A percentile compares a stretch with the other conserved stretches of the same genome.
phyloP scores from a whole-genome alignment of 2,113 vertebrate species.

The Tretioscincus oriximinensis region DNA sequence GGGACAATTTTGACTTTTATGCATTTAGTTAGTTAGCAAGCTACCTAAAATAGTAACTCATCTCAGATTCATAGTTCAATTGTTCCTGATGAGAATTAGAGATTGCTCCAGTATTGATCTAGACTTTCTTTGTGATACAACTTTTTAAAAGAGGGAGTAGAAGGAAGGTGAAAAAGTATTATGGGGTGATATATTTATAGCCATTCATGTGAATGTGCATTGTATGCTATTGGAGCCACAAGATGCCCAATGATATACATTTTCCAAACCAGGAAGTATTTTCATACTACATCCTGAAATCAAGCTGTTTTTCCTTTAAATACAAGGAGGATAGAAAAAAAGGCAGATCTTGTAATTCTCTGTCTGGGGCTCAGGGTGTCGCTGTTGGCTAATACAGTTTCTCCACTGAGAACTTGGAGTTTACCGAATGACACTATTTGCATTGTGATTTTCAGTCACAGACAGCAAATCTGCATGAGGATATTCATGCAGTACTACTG shows the following conservation, averaged over 20 bases:
- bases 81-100: neutral
- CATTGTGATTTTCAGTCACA: neutral
- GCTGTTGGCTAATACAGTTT: constrained; percentile 13
- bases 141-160: no score
- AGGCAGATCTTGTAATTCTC: neutral
- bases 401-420: neutral
- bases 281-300: neutral
- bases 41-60: neutral
- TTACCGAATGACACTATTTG: neutral
- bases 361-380: neutral
- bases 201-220: neutral
- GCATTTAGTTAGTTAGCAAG: neutral
- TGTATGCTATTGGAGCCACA: neutral
- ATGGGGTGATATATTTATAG: neutral
- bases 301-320: neutral
- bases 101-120: neutral
- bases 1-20: neutral
- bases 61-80: neutral
- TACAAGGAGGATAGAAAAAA: neutral
- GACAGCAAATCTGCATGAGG: neutral
- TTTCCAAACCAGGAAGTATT: neutral
- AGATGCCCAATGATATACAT: neutral
- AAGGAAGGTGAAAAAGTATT: neutral
- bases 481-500: neutral
- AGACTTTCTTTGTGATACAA: no score